These are phyloP conservation scores for Notocelia uddmanniana DNA, from an alignment of 2,888 invertebrate species.

Conservation along the genomic window DNA sequence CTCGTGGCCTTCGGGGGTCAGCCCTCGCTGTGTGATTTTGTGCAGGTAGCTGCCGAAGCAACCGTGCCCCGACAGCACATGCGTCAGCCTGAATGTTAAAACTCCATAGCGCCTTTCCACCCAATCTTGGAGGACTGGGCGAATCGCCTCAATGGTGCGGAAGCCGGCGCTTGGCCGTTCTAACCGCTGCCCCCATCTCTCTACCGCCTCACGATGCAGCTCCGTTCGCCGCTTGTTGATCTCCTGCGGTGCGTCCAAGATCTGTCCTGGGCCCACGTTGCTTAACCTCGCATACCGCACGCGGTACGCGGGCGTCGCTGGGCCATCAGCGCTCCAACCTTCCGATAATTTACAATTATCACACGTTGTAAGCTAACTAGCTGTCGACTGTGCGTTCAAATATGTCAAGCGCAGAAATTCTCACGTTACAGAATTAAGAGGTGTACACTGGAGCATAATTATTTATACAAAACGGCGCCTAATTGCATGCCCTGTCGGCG, in stretches of 20 bases:
- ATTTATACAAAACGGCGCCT: slow-evolving; percentile 79
- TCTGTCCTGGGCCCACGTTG: too few species aligned
- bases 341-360: background rate
- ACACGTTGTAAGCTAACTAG: background rate
- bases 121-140: background rate
- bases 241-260: too few species aligned
- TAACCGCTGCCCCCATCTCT: too few species aligned
- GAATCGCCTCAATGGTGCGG: too few species aligned
- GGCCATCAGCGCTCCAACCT: too few species aligned
- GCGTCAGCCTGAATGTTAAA: background rate
- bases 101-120: background rate
- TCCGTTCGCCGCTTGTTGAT: too few species aligned
- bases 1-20: background rate
- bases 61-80: background rate
- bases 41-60: background rate
- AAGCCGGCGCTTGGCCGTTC: too few species aligned
- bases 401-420: slow-evolving; percentile 23
- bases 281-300: too few species aligned
- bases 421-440: slow-evolving; percentile 59
- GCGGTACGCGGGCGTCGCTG: too few species aligned
- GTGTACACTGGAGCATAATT: slow-evolving; percentile 70
- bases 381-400: background rate
- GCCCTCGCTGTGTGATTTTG: background rate
- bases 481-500: slow-evolving; percentile 79
- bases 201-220: too few species aligned